These are phyloP conservation scores for Zaprionus obscuricornis DNA, from an alignment of 2,888 invertebrate genomes.

Conservation along the genomic window DNA sequence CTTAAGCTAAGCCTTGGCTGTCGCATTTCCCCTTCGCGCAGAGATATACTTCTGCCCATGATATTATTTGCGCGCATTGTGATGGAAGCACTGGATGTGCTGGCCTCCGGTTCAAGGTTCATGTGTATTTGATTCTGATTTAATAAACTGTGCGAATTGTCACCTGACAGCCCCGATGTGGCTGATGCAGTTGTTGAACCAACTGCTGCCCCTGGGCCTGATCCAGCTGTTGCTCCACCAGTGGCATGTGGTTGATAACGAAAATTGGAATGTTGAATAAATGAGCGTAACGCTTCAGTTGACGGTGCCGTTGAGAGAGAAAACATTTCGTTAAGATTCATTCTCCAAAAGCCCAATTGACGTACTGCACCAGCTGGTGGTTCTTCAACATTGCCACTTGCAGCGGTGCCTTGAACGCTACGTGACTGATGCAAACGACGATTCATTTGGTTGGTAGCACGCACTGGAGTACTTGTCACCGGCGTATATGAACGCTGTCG, in stretches of 20 bases:
- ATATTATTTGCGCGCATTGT: slow-evolving; percentile 23
- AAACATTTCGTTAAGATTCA: slow-evolving; percentile 78
- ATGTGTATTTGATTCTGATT: slow-evolving; percentile 15
- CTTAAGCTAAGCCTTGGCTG: slow-evolving; percentile 31
- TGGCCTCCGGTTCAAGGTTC: slow-evolving; percentile 20
- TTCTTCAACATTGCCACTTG: slow-evolving; percentile 46
- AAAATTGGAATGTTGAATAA: slow-evolving; percentile 74
- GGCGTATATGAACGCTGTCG: slow-evolving; percentile 63
- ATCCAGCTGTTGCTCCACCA: neutral
- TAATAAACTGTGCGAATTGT: slow-evolving; percentile 55
- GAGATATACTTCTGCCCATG: slow-evolving; percentile 62
- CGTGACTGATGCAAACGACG: slow-evolving; percentile 55
- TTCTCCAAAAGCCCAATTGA: slow-evolving; percentile 74
- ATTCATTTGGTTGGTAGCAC: slow-evolving; percentile 51
- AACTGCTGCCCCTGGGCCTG: too few relatives aligned
- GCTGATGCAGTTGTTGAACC: neutral
- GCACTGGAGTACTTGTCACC: slow-evolving; percentile 42
- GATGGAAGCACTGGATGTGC: slow-evolving; percentile 18
- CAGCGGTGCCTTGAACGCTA: slow-evolving; percentile 39
- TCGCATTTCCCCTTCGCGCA: slow-evolving; percentile 64
- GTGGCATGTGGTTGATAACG: slow-evolving; percentile 59
- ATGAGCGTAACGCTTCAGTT: slow-evolving; percentile 76
- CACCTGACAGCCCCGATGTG: slow-evolving; percentile 14
- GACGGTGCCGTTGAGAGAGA: slow-evolving; percentile 77
- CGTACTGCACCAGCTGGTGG: slow-evolving; percentile 36